Evolutionary conservation across 2,888 invertebrate genomes (phyloP), one percentile per base, ranked within the genome.

Genomic region (Alloscopus bannaensis): DNA sequence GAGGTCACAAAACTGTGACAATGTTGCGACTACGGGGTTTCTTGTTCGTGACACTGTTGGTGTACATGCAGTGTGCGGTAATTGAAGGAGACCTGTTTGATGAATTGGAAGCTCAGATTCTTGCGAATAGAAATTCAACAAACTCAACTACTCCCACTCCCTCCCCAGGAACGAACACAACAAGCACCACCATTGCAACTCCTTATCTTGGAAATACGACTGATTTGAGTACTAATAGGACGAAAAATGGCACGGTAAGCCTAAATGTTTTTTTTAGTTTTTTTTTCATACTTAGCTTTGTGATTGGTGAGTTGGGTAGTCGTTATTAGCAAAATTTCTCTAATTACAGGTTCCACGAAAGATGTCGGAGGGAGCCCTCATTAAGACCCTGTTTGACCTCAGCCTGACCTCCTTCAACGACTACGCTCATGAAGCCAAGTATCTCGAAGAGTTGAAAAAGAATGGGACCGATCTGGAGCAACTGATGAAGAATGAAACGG

Each of bases 401-500:
- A 83, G 82, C 13, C 57, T 84, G 0, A 82, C 83, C n/a, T 62
- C 60, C 16, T 36, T 85, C 26, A 84, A 81, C 3, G 84, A 85
- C 60, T 83, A 83, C 40, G 81, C 83, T 16, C 76, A 82, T 45
- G 83, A 85, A 66, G 81, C 75, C 16, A 84, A 84, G 45, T 83
- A 81, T 24, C 50, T 84, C n/a, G 71, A 81, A 59, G 84, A 85
- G 20, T 66, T 85, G 47, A 69, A 84, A 47, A 60, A 60, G 31
- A 85, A 85, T 69, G 85, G 85, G n/a, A 85, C 85, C 11, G 81
- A 85, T 57, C 60, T 85, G 11, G 75, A 80, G 2, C 78, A 82
- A 42, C 75, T 79, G 16, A 55, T 80, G 24, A 71, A 83, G 0
- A 84, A 85, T 57, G 75, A 75, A 13, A 80, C 83, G 0, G 80